These are phyloP conservation scores for Gryon sp. DNA, from an alignment of 1,140 invertebrate species.

Conservation along the genomic window DNA sequence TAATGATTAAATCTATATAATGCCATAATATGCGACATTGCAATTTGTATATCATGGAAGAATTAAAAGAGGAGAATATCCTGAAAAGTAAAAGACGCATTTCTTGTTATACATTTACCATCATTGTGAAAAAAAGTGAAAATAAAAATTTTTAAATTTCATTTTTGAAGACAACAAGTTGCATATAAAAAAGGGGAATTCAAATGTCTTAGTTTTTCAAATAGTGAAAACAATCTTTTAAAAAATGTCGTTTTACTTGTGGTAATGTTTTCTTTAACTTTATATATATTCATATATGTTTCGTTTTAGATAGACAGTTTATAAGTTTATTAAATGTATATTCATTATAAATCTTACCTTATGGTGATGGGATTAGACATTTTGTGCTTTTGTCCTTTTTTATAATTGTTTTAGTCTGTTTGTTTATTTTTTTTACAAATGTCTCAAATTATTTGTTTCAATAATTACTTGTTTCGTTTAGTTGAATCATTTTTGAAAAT, in stretches of 20 bases:
- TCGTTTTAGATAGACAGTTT: not conserved
- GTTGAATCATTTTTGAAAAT: too few species aligned
- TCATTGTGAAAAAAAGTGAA: constrained; percentile 46
- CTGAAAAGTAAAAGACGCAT: constrained; percentile 62
- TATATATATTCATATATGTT: not conserved
- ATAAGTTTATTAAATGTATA: not conserved
- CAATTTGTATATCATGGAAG: constrained; percentile 78
- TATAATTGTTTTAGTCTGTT: constrained; percentile 4
- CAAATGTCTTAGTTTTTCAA: not conserved
- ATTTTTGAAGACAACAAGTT: constrained; percentile 4
- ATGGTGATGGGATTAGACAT: constrained; percentile 23
- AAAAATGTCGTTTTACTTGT: not conserved
- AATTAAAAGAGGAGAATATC: constrained; percentile 75
- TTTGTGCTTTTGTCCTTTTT: constrained; percentile 11
- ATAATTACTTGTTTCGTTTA: too few species aligned
- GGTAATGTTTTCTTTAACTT: constrained; percentile 7
- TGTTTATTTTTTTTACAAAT: constrained; percentile 5
- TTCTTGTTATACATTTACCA: constrained; percentile 43
- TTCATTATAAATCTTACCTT: constrained; percentile 4
- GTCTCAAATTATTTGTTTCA: not conserved
- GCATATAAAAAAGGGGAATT: not conserved
- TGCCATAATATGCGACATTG: constrained; percentile 72
- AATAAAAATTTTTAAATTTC: not conserved
- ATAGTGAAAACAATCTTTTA: not conserved
- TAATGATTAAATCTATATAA: constrained; percentile 72